Evolutionary conservation across 2,888 invertebrate species (phyloP).

Genomic region (Pristionchus mayeri): DNA sequence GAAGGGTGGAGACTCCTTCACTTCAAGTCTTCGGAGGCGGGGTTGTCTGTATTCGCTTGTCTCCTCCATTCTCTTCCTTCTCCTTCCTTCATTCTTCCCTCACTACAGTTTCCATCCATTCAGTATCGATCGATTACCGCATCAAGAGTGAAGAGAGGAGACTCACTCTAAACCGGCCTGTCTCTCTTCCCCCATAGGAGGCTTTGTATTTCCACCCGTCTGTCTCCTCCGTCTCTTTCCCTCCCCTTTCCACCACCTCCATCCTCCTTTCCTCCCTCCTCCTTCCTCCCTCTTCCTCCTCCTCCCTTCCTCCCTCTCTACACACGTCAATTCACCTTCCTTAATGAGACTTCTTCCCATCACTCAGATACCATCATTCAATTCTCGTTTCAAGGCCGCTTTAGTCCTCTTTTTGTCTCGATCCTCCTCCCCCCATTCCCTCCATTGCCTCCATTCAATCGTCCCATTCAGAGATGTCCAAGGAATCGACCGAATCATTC

Average conservation of each 20-base stretch:
- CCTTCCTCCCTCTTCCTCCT: background rate
- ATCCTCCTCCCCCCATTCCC: slow-evolving; percentile 43
- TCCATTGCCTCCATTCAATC: slow-evolving; percentile 49
- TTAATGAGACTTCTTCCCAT: slow-evolving; percentile 33
- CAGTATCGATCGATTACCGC: slow-evolving; percentile 26
- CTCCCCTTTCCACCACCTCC: background rate
- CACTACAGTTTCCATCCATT: slow-evolving; percentile 3
- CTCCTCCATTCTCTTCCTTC: background rate
- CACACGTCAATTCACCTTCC: background rate
- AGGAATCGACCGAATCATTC: slow-evolving; percentile 65
- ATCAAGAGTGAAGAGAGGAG: background rate
- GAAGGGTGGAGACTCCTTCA: slow-evolving; percentile 26
- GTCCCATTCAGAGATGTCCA: slow-evolving; percentile 51
- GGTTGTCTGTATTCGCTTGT: background rate
- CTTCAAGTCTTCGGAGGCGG: slow-evolving; percentile 16
- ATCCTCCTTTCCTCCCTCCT: background rate
- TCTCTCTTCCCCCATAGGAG: slow-evolving; percentile 22
- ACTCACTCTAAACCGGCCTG: slow-evolving; percentile 32
- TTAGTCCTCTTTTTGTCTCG: slow-evolving; percentile 11
- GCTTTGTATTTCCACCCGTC: slow-evolving; percentile 11
- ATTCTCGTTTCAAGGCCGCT: slow-evolving; percentile 30
- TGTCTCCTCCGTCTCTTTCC: slow-evolving; percentile 24
- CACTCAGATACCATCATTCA: slow-evolving; percentile 29
- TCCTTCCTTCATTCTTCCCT: background rate
- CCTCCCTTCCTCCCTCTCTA: slow-evolving; percentile 23